These are phyloP conservation scores for Latrodectus hesperus DNA, from an alignment of 2,888 invertebrate genomes.

Conservation along the genomic window DNA sequence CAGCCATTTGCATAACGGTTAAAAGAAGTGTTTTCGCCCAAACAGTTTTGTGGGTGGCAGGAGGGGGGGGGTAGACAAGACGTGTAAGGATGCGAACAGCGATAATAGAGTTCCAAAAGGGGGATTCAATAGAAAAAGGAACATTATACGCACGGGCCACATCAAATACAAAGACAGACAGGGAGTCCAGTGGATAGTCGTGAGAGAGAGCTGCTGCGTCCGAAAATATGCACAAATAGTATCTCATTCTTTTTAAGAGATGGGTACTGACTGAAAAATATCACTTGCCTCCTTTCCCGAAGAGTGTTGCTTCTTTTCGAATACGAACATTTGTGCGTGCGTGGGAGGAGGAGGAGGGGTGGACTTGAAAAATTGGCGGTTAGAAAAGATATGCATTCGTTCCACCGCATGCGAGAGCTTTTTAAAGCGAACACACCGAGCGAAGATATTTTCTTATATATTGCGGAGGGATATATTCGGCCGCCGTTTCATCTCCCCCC, in stretches of 20 bases:
- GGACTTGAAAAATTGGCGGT: slow-evolving; percentile 68
- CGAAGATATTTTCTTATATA: slow-evolving; percentile 60
- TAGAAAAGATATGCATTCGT: slow-evolving; percentile 53
- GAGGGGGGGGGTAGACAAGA: slow-evolving; percentile 15
- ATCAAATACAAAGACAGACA: neutral
- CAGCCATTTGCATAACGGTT: slow-evolving; percentile 65
- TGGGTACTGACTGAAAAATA: slow-evolving; percentile 60
- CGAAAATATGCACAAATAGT: slow-evolving; percentile 54
- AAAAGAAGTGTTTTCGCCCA: slow-evolving; percentile 13
- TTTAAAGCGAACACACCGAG: slow-evolving; percentile 47
- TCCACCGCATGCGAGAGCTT: slow-evolving; percentile 62
- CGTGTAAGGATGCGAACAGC: slow-evolving; percentile 59
- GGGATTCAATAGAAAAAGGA: slow-evolving; percentile 2
- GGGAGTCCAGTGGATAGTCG: slow-evolving; percentile 43
- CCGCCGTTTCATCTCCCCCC: neutral
- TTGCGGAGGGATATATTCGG: neutral
- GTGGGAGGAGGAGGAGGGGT: slow-evolving; percentile 10
- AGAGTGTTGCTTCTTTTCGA: slow-evolving; percentile 33
- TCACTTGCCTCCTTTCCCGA: slow-evolving; percentile 20
- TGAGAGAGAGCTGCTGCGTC: slow-evolving; percentile 62
- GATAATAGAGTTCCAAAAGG: slow-evolving; percentile 67
- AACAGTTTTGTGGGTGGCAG: neutral
- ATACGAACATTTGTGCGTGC: slow-evolving; percentile 14
- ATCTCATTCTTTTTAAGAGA: slow-evolving; percentile 42
- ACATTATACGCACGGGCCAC: neutral